Percentiles rank a stretch among this genome's conserved stretches.
phyloP scores from a whole-genome alignment of 2,888 invertebrate species.

The Xiphydria camelus region DNA sequence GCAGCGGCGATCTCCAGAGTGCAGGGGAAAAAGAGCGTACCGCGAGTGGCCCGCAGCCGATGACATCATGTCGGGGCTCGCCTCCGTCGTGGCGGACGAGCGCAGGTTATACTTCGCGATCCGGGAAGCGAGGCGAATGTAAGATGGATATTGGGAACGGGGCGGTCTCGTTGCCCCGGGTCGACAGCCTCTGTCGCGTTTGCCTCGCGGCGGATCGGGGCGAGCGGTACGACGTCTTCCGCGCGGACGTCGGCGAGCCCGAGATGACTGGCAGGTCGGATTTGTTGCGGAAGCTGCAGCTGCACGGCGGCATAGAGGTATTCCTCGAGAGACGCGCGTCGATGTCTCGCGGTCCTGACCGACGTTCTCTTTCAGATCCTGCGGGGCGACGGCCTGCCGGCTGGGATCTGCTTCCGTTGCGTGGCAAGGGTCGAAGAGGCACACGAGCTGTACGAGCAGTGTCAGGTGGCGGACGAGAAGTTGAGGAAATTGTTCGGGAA shows the following conservation, averaged over 20 bases:
- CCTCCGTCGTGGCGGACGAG: background rate
- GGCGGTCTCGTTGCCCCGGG: background rate
- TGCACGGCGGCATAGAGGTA: slow-evolving; percentile 47
- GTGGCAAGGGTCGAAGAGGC: slow-evolving; percentile 34
- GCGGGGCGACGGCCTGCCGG: slow-evolving; percentile 42
- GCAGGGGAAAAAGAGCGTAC: no score
- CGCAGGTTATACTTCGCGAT: no score
- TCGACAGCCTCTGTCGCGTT: slow-evolving; percentile 36
- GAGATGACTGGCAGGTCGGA: slow-evolving; percentile 14
- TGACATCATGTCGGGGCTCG: background rate
- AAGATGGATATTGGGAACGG: background rate
- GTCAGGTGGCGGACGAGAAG: slow-evolving; percentile 37
- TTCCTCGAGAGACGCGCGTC: background rate
- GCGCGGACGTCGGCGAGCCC: slow-evolving; percentile 11
- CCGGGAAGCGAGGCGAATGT: no score
- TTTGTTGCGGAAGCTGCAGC: slow-evolving; percentile 33
- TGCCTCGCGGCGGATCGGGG: slow-evolving; percentile 35
- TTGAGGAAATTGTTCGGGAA: slow-evolving; percentile 36
- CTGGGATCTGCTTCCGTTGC: slow-evolving; percentile 38
- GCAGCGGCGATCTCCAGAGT: no score
- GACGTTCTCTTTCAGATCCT: slow-evolving; percentile 27
- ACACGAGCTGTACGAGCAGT: slow-evolving; percentile 41
- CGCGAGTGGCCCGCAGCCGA: background rate
- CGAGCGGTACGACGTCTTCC: slow-evolving; percentile 40
- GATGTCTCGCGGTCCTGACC: background rate